Conservation (phyloP, 1,140 invertebrate genomes). For the Brachionus angularis region DNA sequence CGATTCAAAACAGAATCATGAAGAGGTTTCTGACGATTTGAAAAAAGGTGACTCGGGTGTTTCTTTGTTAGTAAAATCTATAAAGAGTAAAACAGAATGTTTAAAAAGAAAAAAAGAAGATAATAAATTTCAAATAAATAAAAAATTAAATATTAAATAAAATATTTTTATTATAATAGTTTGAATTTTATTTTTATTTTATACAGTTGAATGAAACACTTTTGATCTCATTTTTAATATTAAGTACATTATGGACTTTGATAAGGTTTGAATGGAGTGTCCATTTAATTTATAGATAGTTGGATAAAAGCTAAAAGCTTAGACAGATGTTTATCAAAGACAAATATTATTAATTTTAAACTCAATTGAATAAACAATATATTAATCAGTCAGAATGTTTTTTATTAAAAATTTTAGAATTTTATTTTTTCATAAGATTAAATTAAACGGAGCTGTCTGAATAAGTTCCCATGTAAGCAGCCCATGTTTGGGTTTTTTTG, state of each 20-base stretch:
- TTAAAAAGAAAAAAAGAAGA: slow-evolving; percentile 23
- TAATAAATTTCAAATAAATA: slow-evolving; percentile 24
- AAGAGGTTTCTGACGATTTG: slow-evolving; percentile 18
- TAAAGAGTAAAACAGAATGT: slow-evolving; percentile 17
- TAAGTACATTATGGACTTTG: too few species aligned
- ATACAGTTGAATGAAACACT: too few species aligned
- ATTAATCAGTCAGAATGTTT: too few species aligned
- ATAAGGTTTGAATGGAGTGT: too few species aligned
- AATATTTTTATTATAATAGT: background rate
- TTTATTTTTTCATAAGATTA: background rate
- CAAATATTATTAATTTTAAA: too few species aligned
- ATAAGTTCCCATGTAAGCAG: slow-evolving; percentile 14
- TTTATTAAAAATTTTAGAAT: too few species aligned
- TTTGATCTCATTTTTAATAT: too few species aligned
- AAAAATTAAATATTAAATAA: background rate
- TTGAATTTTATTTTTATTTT: slow-evolving; percentile 4
- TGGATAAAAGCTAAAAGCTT: too few species aligned
- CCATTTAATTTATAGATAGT: too few species aligned
- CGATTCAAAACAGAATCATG: slow-evolving; percentile 2
- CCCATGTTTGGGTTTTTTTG: slow-evolving; percentile 29
- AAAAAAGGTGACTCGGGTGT: background rate
- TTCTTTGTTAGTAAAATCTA: slow-evolving; percentile 29
- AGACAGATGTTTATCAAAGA: too few species aligned
- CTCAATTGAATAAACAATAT: too few species aligned
- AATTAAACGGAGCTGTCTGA: background rate